phyloP scores from a whole-genome alignment of 2,888 invertebrate species.

The Nomada hirtipes region DNA sequence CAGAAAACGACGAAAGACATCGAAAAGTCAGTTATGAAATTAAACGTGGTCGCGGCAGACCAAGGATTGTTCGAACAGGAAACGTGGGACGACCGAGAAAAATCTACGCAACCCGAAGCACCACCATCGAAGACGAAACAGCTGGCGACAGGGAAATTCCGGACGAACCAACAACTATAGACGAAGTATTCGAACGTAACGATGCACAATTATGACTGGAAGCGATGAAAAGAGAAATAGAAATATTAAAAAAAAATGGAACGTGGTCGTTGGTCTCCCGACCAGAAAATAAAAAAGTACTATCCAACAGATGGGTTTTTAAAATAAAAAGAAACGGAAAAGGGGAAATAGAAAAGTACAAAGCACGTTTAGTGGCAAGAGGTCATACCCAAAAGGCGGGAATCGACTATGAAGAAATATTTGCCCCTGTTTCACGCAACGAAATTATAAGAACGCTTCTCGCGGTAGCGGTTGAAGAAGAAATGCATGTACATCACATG shows the following conservation, averaged over 20 bases:
- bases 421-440: too few species aligned
- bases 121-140: too few species aligned
- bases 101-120: background rate
- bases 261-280: background rate
- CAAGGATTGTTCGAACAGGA: background rate
- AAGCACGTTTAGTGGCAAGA: conserved; percentile 67
- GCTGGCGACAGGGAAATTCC: too few species aligned
- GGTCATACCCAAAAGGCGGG: conserved; percentile 54
- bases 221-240: background rate
- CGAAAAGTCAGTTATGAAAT: too few species aligned
- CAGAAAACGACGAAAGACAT: too few species aligned
- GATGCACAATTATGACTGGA: background rate
- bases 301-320: too few species aligned
- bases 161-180: background rate
- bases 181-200: background rate
- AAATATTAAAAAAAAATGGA: background rate
- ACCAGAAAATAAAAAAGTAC: conserved; percentile 6
- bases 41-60: background rate
- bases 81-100: background rate
- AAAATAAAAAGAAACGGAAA: background rate
- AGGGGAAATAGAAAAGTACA: conserved; percentile 48
- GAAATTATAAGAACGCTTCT: too few species aligned
- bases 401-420: too few species aligned
- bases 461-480: too few species aligned
- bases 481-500: too few species aligned